A percentile compares a stretch with the other conserved stretches of the same genome.
These are phyloP conservation scores for Heterotis niloticus DNA, from an alignment of 2,113 vertebrate genomes.

Conservation along the genomic window DNA sequence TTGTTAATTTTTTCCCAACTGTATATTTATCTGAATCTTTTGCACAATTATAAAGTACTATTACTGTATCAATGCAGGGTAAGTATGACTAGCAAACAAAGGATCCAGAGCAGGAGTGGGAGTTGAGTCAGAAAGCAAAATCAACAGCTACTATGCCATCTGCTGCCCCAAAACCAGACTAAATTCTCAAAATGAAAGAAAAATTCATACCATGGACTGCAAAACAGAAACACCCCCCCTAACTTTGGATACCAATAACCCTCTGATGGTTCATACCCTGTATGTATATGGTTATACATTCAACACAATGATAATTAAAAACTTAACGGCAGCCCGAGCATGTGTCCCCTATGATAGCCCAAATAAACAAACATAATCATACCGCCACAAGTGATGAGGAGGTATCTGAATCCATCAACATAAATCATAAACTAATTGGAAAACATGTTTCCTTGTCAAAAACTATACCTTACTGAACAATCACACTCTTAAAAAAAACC, in stretches of 20 bases:
- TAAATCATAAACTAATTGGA: background rate
- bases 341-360: background rate
- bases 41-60: no score
- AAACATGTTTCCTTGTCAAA: background rate
- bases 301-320: constrained; percentile 15
- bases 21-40: no score
- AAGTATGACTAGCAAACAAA: no score
- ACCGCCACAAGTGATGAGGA: background rate
- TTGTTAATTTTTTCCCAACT: no score
- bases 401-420: background rate
- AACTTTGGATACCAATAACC: no score
- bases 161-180: no score
- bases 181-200: background rate
- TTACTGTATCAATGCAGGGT: no score
- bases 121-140: no score
- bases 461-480: background rate
- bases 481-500: background rate
- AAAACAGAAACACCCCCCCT: no score
- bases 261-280: no score
- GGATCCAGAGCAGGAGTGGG: no score
- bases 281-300: background rate
- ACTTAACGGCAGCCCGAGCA: background rate
- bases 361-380: background rate
- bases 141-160: no score
- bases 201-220: background rate